phyloP scores from a whole-genome alignment of 2,888 invertebrate genomes.

The Phragmatobia fuliginosa region DNA sequence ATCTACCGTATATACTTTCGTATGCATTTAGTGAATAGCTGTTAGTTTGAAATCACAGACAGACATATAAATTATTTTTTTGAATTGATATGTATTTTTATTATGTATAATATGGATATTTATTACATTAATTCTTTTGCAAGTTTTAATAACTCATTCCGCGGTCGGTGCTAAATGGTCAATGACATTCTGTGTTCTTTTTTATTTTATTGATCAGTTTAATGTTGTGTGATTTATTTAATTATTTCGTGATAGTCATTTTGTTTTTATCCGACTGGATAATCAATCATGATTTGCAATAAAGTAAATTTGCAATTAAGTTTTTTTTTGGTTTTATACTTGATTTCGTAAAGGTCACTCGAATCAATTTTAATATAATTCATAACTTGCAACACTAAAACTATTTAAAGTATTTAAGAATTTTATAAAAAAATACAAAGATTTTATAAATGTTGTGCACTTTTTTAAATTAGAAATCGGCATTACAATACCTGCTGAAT shows the following conservation, averaged over 20 bases:
- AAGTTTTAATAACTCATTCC: background rate
- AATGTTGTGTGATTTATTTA: background rate
- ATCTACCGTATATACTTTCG: too few species aligned
- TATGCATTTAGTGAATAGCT: too few species aligned
- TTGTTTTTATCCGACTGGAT: background rate
- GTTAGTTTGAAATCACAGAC: too few species aligned
- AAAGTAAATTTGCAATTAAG: background rate
- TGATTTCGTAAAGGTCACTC: background rate
- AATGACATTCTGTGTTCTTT: background rate
- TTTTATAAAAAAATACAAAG: background rate
- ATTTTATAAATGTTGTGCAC: background rate
- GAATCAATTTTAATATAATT: background rate
- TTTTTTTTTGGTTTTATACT: background rate
- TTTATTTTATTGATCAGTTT: background rate
- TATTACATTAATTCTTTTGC: too few species aligned
- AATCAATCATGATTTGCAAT: background rate
- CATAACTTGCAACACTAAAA: background rate
- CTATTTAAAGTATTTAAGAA: background rate
- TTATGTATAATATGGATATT: too few species aligned
- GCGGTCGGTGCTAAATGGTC: background rate
- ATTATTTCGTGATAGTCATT: background rate
- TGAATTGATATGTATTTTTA: too few species aligned
- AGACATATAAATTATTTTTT: too few species aligned
- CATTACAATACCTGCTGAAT: background rate
- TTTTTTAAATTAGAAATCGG: background rate